Evolutionary conservation across 2,888 invertebrate species (phyloP).

Genomic region (Ecdyonurus torrentis): DNA sequence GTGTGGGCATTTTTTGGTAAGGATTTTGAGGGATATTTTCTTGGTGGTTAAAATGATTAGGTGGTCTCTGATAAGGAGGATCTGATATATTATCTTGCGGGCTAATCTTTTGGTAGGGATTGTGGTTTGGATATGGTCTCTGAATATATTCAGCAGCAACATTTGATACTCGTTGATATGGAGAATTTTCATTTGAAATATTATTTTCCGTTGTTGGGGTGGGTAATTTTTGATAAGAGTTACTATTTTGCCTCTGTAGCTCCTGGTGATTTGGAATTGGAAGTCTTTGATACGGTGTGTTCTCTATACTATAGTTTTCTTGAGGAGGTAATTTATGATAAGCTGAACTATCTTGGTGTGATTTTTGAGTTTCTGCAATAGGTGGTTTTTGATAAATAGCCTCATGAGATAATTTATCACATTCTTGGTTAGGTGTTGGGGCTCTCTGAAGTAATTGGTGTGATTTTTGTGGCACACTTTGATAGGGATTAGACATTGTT

Average conservation of each 20-base stretch:
- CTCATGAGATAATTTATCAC: neutral
- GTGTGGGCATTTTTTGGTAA: neutral
- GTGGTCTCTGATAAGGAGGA: neutral
- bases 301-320: neutral
- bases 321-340: neutral
- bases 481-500: slow-evolving; percentile 3
- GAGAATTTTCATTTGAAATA: neutral
- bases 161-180: neutral
- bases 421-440: neutral
- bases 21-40: neutral
- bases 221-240: neutral
- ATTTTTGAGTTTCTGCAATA: neutral
- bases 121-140: neutral
- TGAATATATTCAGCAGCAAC: neutral
- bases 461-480: slow-evolving; percentile 10
- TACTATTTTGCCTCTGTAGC: neutral
- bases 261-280: neutral
- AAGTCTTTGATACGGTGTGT: neutral
- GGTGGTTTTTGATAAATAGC: neutral
- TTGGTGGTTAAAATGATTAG: neutral
- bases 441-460: neutral
- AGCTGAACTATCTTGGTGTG: neutral
- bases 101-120: neutral
- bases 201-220: neutral
- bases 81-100: neutral